A percentile compares a stretch with the other conserved stretches of the same genome.
phyloP scores from a whole-genome alignment of 1,140 invertebrate species.

The Macrobrachium nipponense region DNA sequence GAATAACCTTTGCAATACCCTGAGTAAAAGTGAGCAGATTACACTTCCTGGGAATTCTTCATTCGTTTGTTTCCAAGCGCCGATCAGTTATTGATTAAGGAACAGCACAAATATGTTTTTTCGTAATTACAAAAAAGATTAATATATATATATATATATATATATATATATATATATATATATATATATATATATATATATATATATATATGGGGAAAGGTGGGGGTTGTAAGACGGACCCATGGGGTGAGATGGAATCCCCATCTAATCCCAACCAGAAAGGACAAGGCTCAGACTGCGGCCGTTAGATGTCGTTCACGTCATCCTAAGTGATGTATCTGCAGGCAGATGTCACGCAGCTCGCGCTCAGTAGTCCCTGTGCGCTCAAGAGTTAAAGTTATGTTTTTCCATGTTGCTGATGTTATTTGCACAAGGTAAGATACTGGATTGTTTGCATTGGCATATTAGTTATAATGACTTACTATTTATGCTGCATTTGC shows the following conservation, averaged over 20 bases:
- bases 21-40: no score
- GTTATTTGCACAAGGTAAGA: slow-evolving; percentile 10
- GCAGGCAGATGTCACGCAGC: background rate
- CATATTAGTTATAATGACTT: background rate
- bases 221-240: background rate
- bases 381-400: background rate
- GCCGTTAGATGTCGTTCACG: background rate
- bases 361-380: background rate
- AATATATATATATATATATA: no score
- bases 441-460: slow-evolving; percentile 14
- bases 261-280: background rate
- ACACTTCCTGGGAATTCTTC: no score
- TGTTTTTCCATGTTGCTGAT: background rate
- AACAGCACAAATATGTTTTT: no score
- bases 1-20: no score
- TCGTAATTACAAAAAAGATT: no score
- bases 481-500: background rate
- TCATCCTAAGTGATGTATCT: background rate
- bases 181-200: no score
- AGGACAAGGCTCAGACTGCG: background rate
- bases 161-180: no score
- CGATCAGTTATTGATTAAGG: no score
- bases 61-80: no score
- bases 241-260: no score
- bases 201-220: background rate